Percentiles rank a stretch among this genome's conserved stretches.
Evolutionary conservation across 1,140 invertebrate species (phyloP).

Genomic region (Eurosta solidaginis): DNA sequence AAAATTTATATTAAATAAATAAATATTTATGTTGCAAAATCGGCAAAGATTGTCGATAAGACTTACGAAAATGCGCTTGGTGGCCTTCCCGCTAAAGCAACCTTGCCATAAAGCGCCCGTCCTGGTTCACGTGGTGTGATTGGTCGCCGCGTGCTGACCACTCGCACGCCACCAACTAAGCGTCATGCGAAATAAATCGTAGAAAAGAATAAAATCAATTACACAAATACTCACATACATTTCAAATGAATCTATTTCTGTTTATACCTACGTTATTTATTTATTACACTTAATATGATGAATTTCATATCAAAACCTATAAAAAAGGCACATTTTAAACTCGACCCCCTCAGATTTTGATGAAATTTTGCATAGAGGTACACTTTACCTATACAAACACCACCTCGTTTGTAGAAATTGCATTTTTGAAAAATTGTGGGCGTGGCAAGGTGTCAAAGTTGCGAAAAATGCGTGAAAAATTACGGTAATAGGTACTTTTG

Average conservation of each 20-base stretch:
- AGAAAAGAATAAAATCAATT: not conserved
- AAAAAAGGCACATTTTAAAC: too few species aligned
- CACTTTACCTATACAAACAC: too few species aligned
- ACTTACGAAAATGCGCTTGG: slow-evolving; percentile 78
- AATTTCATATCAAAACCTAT: too few species aligned
- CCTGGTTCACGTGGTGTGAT: slow-evolving; percentile 80
- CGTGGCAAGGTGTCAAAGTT: too few species aligned
- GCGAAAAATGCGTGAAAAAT: too few species aligned
- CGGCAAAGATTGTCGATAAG: not conserved
- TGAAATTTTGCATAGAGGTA: too few species aligned
- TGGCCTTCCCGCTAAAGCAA: slow-evolving; percentile 67
- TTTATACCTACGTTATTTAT: not conserved
- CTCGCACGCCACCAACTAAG: slow-evolving; percentile 56
- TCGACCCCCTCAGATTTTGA: too few species aligned
- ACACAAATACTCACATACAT: not conserved
- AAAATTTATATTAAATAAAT: too few species aligned
- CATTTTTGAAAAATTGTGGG: too few species aligned
- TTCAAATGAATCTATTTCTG: not conserved
- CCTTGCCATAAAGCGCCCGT: slow-evolving; percentile 71
- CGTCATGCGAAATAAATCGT: not conserved
- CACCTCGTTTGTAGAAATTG: too few species aligned
- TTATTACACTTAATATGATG: too few species aligned
- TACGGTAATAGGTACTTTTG: too few species aligned
- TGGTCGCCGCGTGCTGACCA: slow-evolving; percentile 74
- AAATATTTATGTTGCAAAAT: not conserved